Evolutionary conservation across 1,140 invertebrate species (phyloP).

Genomic region (Mesaphorura yosii): DNA sequence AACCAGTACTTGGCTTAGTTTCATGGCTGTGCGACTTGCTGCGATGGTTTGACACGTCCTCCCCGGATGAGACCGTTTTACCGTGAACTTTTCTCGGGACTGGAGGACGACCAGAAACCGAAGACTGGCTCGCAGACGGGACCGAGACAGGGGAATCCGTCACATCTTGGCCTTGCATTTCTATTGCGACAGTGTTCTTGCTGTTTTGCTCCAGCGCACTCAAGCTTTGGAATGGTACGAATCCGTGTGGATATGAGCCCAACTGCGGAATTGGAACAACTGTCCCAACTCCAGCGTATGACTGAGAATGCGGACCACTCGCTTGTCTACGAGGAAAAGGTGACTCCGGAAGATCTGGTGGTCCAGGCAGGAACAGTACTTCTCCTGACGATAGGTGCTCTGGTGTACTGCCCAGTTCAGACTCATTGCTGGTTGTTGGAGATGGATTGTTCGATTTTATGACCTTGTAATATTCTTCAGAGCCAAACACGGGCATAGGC

Average conservation of each 20-base stretch:
- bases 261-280: neutral
- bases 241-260: neutral
- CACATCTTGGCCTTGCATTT: neutral
- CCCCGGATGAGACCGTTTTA: conserved; percentile 16
- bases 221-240: conserved; percentile 13
- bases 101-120: neutral
- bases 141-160: neutral
- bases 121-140: neutral
- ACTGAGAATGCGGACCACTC: no score
- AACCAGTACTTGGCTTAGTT: neutral
- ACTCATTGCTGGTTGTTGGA: conserved; percentile 26
- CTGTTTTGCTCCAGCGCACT: no score
- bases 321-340: conserved; percentile 12
- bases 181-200: neutral
- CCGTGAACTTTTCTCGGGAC: conserved; percentile 10
- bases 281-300: neutral
- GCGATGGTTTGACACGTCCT: no score
- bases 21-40: neutral
- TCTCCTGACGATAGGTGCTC: conserved; percentile 23
- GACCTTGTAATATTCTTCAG: conserved; percentile 26
- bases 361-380: conserved; percentile 25
- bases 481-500: conserved; percentile 25
- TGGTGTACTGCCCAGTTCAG: conserved; percentile 23
- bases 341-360: conserved; percentile 21
- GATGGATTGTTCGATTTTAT: conserved; percentile 29